Evolutionary conservation across 2,113 vertebrate genomes (phyloP), one percentile per base, ranked within the genome.

Genomic region (Sus scrofa): DNA sequence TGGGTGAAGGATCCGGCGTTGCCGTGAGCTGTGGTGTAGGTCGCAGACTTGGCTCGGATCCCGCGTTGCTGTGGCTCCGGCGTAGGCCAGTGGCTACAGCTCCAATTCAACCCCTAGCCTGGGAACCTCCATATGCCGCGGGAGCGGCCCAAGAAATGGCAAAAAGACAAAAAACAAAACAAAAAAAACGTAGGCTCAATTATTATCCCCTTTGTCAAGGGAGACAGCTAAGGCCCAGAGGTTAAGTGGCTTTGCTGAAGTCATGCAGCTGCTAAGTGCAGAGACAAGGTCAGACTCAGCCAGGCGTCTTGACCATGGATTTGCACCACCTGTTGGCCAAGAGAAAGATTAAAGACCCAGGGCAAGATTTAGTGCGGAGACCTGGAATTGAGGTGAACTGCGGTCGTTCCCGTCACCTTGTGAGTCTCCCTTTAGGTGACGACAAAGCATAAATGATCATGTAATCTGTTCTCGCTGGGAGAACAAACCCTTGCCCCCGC

Each of bases 371-470:
- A 73, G 12, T 20, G 71, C 71, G 26, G 3, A 89, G 62, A 65
- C 37, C n/a, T 11, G 26, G 82, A 88, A 85, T 6, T 56, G 65
- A 92, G 26, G 26, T 37, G 24, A 94, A 89, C 87, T n/a, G 54
- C 14, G n/a, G 6, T 68, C 90, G 19, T 44, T 32, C 52, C 14
- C 71, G 50, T 83, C 54, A 65, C 68, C 92, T 94, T 54, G 58
- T 65, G 73, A 70, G 44, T 65, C 81, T 96, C 73, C 54, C 70
- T 89, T 30, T 44, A 67, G 75, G 56, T 56, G 87, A 86, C 77
- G 78, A 34, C 26, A 74, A 82, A 27, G 34, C 20, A 16, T 39
- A 67, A 70, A 19, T n/a, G 82, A 60, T 52, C 22, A n/a, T 2
- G 0, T 52, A 16, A 56, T 52, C 74, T 67, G 26, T 91, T 63